Conservation (phyloP, 1,140 invertebrate genomes). For the Spodoptera frugiperda region DNA sequence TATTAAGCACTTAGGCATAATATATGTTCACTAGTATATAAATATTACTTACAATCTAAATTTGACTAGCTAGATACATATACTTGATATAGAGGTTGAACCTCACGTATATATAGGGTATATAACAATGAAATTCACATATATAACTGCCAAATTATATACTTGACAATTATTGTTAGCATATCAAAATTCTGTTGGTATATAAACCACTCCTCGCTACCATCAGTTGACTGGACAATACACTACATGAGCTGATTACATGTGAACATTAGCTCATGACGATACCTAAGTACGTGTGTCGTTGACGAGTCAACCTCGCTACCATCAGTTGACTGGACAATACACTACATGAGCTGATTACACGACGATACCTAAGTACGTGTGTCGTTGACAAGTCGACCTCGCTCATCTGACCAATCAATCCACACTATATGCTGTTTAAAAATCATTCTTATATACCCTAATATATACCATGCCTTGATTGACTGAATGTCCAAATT, state of each 20-base stretch:
- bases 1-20: conserved; percentile 52
- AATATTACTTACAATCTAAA: conserved; percentile 43
- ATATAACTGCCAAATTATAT: neutral
- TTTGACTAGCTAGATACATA: conserved; percentile 49
- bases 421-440: neutral
- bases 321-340: too few species aligned
- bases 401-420: too few species aligned
- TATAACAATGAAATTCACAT: conserved; percentile 9
- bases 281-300: too few species aligned
- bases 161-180: neutral
- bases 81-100: conserved; percentile 45
- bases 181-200: neutral
- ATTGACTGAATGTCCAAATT: conserved; percentile 47
- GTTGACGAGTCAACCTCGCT: too few species aligned
- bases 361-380: neutral
- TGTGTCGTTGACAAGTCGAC: too few species aligned
- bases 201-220: too few species aligned
- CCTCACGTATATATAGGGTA: conserved; percentile 13
- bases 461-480: neutral
- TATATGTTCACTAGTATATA: conserved; percentile 36
- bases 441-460: conserved; percentile 17
- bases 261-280: too few species aligned
- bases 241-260: too few species aligned
- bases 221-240: too few species aligned
- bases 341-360: too few species aligned